Conservation (phyloP, 2,113 vertebrate genomes). For the Platichthys flesus region DNA sequence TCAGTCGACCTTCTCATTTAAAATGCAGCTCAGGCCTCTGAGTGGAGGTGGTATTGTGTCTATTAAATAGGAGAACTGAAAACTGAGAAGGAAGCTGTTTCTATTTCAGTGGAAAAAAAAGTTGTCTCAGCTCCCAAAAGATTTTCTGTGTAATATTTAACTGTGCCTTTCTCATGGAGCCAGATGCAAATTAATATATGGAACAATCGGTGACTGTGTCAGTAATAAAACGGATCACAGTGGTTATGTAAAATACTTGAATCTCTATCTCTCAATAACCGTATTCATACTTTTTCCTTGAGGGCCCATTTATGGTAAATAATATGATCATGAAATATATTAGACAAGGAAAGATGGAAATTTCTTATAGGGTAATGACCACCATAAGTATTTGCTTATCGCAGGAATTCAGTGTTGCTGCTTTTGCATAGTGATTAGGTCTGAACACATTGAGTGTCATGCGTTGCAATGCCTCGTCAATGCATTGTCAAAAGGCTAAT, state of each 20-base stretch:
- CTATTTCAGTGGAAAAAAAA: conserved; percentile 11
- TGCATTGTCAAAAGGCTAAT: not conserved
- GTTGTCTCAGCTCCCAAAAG: not conserved
- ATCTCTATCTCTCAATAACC: not conserved
- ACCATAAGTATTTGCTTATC: too few species aligned
- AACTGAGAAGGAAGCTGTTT: not conserved
- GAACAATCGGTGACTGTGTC: not conserved
- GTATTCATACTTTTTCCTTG: not conserved
- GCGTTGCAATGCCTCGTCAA: not conserved
- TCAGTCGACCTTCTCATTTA: too few species aligned
- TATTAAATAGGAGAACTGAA: not conserved
- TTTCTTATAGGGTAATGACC: not conserved
- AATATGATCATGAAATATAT: not conserved
- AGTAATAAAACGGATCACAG: conserved; percentile 17
- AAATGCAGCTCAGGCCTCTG: not conserved
- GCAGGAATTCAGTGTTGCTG: too few species aligned
- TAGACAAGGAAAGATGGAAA: not conserved
- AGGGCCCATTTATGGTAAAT: not conserved
- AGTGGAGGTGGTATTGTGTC: not conserved
- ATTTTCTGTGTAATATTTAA: conserved; percentile 23
- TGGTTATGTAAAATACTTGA: not conserved
- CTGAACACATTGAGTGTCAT: too few species aligned
- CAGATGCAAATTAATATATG: conserved; percentile 32
- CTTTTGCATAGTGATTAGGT: too few species aligned
- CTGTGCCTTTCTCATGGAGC: conserved; percentile 18